Evolutionary conservation across 2,113 vertebrate genomes (phyloP).

Genomic region (Silurus asotus): DNA sequence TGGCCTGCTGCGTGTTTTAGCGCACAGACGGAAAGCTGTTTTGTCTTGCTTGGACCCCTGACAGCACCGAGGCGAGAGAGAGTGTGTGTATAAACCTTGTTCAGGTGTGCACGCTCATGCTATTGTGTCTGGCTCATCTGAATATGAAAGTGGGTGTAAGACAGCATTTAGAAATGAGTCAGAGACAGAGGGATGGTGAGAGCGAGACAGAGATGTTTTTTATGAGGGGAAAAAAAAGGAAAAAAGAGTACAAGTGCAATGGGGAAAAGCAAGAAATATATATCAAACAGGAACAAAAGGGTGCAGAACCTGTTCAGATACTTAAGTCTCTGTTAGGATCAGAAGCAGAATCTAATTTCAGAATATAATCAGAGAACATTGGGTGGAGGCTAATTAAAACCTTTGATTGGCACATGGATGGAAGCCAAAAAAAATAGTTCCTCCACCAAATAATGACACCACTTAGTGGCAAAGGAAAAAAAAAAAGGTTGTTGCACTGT

Average conservation of each 20-base stretch:
- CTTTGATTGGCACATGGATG: not conserved
- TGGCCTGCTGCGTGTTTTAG: conserved; percentile 26
- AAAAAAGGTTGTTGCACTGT: not conserved
- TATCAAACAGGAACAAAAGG: not conserved
- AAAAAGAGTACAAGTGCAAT: conserved; percentile 40
- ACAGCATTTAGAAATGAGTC: conserved; percentile 14
- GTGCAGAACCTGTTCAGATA: not conserved
- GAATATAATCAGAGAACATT: not conserved
- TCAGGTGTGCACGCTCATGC: conserved; percentile 24
- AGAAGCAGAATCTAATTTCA: not conserved
- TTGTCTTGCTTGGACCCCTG: conserved; percentile 35
- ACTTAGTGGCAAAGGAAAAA: not conserved
- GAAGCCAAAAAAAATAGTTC: not conserved
- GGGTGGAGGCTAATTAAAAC: not conserved
- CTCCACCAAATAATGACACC: not conserved
- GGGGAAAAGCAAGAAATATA: not conserved
- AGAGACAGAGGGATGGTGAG: conserved; percentile 25
- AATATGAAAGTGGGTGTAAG: conserved; percentile 47
- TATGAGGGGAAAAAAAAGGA: not conserved
- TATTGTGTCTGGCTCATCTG: conserved; percentile 46
- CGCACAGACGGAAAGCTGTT: conserved; percentile 18
- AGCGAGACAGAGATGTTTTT: not conserved
- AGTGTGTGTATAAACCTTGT: conserved; percentile 18
- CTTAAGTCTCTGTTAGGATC: not conserved
- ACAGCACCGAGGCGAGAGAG: conserved; percentile 22